phyloP scores from a whole-genome alignment of 2,797 vertebrate species.

The Cheirogaleus major region DNA sequence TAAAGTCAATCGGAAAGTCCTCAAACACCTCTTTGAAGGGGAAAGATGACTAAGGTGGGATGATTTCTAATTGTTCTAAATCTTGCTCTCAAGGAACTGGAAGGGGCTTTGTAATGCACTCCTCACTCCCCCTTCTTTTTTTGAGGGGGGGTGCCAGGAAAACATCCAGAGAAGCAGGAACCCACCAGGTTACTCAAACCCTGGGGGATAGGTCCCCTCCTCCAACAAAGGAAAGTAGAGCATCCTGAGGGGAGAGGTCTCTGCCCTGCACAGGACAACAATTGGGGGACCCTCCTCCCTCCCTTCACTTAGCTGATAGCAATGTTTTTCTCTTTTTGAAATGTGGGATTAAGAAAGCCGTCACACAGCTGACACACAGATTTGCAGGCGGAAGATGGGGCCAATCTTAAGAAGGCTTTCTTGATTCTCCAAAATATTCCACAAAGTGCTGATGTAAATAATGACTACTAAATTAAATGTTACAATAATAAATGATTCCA shows the following conservation, averaged over 20 bases:
- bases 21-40: neutral
- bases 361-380: neutral
- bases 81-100: neutral
- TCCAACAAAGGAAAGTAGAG: neutral
- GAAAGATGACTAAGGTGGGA: neutral
- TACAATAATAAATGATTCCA: neutral
- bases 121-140: neutral
- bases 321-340: neutral
- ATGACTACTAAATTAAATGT: constrained; percentile 16
- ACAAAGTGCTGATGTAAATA: constrained; percentile 15
- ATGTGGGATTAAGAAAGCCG: neutral
- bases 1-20: neutral
- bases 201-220: neutral
- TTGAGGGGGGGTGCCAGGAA: neutral
- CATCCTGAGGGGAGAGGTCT: neutral
- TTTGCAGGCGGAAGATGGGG: neutral
- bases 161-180: neutral
- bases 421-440: constrained; percentile 37
- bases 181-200: neutral
- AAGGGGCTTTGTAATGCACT: neutral
- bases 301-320: neutral
- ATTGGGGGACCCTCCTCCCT: fast-evolving
- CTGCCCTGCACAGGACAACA: neutral
- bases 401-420: neutral
- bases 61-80: neutral